Evolutionary conservation across 2,888 invertebrate species (phyloP).

Genomic region (Rhagophthalmus giganteus): DNA sequence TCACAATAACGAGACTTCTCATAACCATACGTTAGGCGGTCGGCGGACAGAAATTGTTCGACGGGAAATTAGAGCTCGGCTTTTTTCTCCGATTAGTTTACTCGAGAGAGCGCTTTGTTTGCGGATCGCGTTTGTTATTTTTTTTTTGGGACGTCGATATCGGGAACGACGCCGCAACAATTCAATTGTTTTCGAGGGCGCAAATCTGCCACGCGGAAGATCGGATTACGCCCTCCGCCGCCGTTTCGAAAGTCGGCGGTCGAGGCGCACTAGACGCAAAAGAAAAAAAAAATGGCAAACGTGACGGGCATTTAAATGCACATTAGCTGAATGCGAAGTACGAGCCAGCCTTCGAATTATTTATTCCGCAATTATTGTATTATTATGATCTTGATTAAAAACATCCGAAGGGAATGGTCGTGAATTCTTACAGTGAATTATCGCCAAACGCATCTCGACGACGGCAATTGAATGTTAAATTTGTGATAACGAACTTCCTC

Average conservation of each 20-base stretch:
- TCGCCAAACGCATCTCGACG: slow-evolving; percentile 9
- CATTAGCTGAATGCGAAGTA: slow-evolving; percentile 16
- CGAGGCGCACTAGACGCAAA: slow-evolving; percentile 24
- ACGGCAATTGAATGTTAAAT: slow-evolving; percentile 7
- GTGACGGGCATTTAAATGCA: slow-evolving; percentile 14
- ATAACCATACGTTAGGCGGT: slow-evolving; percentile 28
- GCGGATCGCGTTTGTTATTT: no score
- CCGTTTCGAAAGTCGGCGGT: slow-evolving; percentile 15
- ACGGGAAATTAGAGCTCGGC: slow-evolving; percentile 26
- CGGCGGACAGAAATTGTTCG: slow-evolving; percentile 25
- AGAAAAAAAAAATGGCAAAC: slow-evolving; percentile 20
- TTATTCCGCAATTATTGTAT: slow-evolving; percentile 19
- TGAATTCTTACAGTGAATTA: slow-evolving; percentile 21
- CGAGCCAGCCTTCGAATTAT: slow-evolving; percentile 20
- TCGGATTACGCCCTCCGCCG: slow-evolving; percentile 15
- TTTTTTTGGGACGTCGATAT: no score
- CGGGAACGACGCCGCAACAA: no score
- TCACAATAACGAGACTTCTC: slow-evolving; percentile 16
- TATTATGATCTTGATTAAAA: slow-evolving; percentile 26
- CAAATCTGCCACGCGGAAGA: not conserved
- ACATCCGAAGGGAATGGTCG: slow-evolving; percentile 7
- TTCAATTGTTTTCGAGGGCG: not conserved
- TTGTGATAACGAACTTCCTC: slow-evolving; percentile 1
- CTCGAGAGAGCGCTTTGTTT: slow-evolving; percentile 2
- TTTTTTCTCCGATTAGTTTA: slow-evolving; percentile 12